Evolutionary conservation across 92 coral and sea anemone species (phyloP).

Genomic region (Umimayanthus chanpuru): DNA sequence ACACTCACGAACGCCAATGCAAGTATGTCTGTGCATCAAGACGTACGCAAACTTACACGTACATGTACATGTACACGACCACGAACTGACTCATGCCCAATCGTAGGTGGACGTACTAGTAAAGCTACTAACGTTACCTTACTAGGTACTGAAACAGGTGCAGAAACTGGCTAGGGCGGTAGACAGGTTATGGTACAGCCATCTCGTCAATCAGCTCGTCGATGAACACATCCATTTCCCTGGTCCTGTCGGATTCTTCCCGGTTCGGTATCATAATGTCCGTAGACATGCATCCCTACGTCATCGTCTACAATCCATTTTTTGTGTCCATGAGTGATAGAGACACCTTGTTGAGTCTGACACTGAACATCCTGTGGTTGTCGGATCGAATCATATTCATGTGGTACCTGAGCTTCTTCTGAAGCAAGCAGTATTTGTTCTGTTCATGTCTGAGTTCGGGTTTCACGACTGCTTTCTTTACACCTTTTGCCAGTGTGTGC

Average conservation of each 20-base stretch:
- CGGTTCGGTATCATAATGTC: slow-evolving; percentile 1
- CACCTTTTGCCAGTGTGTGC: slow-evolving; percentile 33
- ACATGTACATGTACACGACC: no score
- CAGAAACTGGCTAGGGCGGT: no score
- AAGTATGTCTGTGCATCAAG: no score
- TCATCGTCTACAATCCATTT: slow-evolving; percentile 23
- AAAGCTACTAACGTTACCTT: no score
- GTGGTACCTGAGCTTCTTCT: neutral
- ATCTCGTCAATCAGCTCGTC: neutral
- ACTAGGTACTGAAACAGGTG: no score
- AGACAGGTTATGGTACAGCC: neutral
- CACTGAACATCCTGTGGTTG: slow-evolving; percentile 10
- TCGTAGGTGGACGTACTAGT: no score
- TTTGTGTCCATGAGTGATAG: slow-evolving; percentile 21
- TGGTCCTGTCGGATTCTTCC: neutral
- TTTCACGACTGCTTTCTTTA: slow-evolving; percentile 22
- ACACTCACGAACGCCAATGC: no score
- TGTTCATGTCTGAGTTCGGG: neutral
- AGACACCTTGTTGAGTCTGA: no score
- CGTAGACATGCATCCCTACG: neutral
- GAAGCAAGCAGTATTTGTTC: no score
- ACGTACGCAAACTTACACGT: no score
- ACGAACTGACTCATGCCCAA: no score
- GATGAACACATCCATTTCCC: slow-evolving; percentile 11
- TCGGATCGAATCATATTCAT: slow-evolving; percentile 26